phyloP scores from a whole-genome alignment of 2,113 vertebrate genomes.

The Anarhynchus alexandrinus region DNA sequence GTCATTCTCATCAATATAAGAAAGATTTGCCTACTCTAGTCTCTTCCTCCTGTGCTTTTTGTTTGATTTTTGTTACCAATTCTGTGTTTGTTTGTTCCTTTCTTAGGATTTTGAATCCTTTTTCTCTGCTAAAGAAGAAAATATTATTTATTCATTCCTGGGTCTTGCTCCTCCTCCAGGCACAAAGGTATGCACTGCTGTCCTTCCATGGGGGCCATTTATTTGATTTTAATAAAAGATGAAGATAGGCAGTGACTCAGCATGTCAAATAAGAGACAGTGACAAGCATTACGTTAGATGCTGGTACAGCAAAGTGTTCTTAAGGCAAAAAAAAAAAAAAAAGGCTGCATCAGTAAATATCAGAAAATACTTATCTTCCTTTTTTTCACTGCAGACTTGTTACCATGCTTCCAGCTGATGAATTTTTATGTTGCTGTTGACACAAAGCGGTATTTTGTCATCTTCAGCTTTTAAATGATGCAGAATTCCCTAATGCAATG shows the following conservation, averaged over 20 bases:
- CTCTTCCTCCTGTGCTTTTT: background rate
- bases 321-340: background rate
- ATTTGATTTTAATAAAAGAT: background rate
- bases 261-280: background rate
- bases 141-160: constrained; percentile 90
- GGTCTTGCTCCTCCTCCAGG: constrained; percentile 91
- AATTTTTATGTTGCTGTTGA: background rate
- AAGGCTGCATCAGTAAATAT: background rate
- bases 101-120: constrained; percentile 96
- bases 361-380: background rate
- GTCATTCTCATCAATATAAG: background rate
- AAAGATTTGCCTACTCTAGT: background rate
- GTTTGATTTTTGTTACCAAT: background rate
- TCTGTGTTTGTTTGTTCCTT: background rate
- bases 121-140: constrained; percentile 97
- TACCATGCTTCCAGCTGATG: background rate
- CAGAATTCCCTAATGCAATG: background rate
- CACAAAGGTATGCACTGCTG: constrained; percentile 83
- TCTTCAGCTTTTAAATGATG: background rate
- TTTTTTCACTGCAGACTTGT: background rate
- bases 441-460: background rate
- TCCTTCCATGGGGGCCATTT: background rate
- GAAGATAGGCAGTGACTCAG: background rate
- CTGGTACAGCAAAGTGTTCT: background rate
- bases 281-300: background rate